phyloP scores from a whole-genome alignment of 2,113 vertebrate genomes.

The Columba livia region DNA sequence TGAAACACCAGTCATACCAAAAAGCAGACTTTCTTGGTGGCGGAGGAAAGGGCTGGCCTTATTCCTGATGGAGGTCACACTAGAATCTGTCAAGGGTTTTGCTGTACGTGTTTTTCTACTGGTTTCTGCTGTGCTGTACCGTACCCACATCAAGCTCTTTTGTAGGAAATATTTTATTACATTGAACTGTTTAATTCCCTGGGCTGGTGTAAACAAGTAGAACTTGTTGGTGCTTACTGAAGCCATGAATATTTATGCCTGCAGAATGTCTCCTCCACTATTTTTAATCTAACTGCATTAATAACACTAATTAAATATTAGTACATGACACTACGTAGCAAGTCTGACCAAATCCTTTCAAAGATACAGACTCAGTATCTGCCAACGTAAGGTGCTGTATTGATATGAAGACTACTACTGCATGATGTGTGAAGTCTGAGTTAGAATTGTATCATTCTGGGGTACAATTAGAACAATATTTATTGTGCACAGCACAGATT shows the following conservation, averaged over 20 bases:
- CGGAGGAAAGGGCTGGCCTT: not conserved
- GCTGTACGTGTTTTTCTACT: not conserved
- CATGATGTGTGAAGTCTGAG: not conserved
- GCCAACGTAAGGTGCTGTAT: not conserved
- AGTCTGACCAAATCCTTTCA: not conserved
- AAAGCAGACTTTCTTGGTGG: not conserved
- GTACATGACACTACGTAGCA: not conserved
- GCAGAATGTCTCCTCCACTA: not conserved
- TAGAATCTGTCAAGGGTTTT: not conserved
- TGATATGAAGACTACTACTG: not conserved
- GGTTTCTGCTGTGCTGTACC: not conserved
- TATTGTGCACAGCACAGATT: not conserved
- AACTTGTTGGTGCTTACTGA: not conserved
- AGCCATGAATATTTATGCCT: not conserved
- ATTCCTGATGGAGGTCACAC: not conserved
- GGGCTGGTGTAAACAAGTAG: not conserved
- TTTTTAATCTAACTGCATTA: not conserved
- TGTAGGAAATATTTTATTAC: not conserved
- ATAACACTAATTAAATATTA: not conserved
- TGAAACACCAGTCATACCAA: not conserved
- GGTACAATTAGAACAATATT: fast-evolving
- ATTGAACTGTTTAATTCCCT: not conserved
- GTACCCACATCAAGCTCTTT: not conserved
- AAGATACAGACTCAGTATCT: not conserved
- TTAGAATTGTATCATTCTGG: not conserved